Evolutionary conservation across 2,888 invertebrate species (phyloP).

Genomic region (Ariolimax columbianus): DNA sequence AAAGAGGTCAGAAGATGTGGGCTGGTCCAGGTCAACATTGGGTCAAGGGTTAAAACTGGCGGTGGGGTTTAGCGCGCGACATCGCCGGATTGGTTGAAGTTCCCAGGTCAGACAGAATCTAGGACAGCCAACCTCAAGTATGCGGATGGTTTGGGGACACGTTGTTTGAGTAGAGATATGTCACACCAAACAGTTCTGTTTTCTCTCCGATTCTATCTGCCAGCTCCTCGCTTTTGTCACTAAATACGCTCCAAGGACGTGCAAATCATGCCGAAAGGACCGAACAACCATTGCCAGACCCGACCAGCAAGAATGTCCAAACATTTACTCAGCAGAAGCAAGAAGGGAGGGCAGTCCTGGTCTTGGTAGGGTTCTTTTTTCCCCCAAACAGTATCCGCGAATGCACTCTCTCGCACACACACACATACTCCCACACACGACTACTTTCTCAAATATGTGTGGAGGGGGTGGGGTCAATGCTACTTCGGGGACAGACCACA

Average conservation of each 20-base stretch:
- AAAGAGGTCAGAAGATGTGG: neutral
- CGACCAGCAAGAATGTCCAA: neutral
- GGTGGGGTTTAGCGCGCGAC: no score
- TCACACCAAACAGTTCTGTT: neutral
- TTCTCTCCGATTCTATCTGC: neutral
- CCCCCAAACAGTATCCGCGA: no score
- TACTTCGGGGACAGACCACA: no score
- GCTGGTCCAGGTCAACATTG: neutral
- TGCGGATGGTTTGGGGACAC: neutral
- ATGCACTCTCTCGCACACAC: no score
- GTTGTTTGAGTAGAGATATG: neutral
- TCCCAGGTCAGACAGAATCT: neutral
- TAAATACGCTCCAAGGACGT: neutral
- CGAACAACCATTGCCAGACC: neutral
- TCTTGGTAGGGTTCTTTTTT: neutral
- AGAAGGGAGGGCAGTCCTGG: neutral
- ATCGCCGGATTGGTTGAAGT: neutral
- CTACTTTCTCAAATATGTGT: no score
- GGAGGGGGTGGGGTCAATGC: no score
- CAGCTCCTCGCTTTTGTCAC: neutral
- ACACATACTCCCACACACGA: no score
- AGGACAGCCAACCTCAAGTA: neutral
- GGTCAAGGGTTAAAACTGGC: no score
- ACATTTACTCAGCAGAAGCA: neutral
- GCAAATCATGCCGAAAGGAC: neutral